Evolutionary conservation across 2,113 vertebrate genomes (phyloP), one percentile per base, ranked within the genome.

Genomic region (Mormoops blainvillei): DNA sequence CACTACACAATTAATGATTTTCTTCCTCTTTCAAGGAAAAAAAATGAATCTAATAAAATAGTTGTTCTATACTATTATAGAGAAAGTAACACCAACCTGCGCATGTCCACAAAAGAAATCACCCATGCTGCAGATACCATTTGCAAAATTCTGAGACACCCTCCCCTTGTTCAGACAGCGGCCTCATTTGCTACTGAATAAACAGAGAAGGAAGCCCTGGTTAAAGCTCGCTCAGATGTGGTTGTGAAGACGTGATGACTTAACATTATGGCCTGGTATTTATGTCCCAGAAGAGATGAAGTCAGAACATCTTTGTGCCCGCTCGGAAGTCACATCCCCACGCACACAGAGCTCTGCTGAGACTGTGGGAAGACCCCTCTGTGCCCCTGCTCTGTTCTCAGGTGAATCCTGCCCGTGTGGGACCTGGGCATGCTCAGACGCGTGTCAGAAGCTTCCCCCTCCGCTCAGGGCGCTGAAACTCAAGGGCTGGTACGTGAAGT

Each of bases 21-120:
- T 74, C 85, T 71, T 50, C n/a, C 31, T 84, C 36, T 94, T 54
- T 71, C 19, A 90, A 77, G 31, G 20, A 94, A 93, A 91, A 93
- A 61, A 74, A 87, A 52, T 41, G 7, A 83, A 84, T 70, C 68
- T n/a, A 71, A 77, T 63, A 31, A 63, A 94, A 36, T 31, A 8
- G 90, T 38, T 48, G 15, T 38, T 43, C 61, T 12, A 71, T 8
- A 56, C 10, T 83, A 33, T 43, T 63, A 22, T 83, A 41, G 83
- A 91, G 22, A 92, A 22, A 85, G 26, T 16, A 52, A 86, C 18
- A 71, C 67, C 12, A 63, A 63, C 24, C 6, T 73, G 2, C 45
- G 2, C 84, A 9, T 24, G 10, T 48, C 13, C 89, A 33, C 68
- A 77, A 82, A 94, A 82, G 67, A 78, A 87, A 82, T 87, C 73